A percentile compares a stretch with the other conserved stretches of the same genome.
These are phyloP conservation scores for Dusona sp. DNA, from an alignment of 2,888 invertebrate species.

Conservation along the genomic window DNA sequence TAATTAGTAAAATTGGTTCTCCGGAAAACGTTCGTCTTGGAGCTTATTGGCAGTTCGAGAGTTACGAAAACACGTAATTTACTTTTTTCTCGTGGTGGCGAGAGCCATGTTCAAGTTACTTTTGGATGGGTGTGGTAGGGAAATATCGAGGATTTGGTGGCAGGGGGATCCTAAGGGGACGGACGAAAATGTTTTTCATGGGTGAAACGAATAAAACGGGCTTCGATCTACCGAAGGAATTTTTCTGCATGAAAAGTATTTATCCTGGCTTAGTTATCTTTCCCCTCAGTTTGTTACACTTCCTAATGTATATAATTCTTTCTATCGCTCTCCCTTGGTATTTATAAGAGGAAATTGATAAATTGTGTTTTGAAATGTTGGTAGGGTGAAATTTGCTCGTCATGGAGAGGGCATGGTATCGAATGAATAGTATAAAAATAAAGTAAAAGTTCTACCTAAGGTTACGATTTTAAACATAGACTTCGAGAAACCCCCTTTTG, in stretches of 20 bases:
- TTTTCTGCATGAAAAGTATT: conserved; percentile 25
- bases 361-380: conserved; percentile 77
- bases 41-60: conserved; percentile 65
- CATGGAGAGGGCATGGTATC: not conserved
- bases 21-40: conserved; percentile 60
- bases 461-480: conserved; percentile 42
- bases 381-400: conserved; percentile 43
- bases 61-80: conserved; percentile 65
- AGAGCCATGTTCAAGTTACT: conserved; percentile 25
- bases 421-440: conserved; percentile 1
- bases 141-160: conserved; percentile 30
- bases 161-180: not conserved
- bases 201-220: conserved; percentile 5
- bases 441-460: not conserved
- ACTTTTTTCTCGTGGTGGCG: conserved; percentile 34
- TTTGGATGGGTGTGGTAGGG: conserved; percentile 36
- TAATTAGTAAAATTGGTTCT: conserved; percentile 71
- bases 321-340: conserved; percentile 10
- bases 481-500: conserved; percentile 9
- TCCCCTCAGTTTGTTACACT: not conserved
- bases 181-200: not conserved
- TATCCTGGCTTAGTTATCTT: conserved; percentile 36
- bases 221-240: not conserved
- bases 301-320: conserved; percentile 7
- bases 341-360: conserved; percentile 73